A percentile compares a stretch with the other conserved stretches of the same genome.
These are phyloP conservation scores for Xylota segnis DNA, from an alignment of 2,888 invertebrate species.

Conservation along the genomic window DNA sequence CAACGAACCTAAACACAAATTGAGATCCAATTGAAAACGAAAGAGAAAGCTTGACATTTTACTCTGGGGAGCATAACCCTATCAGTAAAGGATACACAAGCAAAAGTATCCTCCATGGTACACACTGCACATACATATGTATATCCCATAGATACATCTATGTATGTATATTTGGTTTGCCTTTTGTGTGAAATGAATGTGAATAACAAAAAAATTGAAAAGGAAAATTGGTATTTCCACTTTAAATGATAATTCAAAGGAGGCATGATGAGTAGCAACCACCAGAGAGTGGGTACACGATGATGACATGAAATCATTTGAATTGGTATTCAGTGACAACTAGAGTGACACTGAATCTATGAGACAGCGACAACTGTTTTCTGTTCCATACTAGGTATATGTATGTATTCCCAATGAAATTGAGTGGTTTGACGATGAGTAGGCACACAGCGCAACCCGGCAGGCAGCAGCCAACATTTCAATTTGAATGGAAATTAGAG, in stretches of 20 bases:
- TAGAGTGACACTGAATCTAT: conserved; percentile 38
- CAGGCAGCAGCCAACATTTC: conserved; percentile 13
- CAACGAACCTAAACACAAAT: background rate
- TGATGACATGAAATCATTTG: conserved; percentile 62
- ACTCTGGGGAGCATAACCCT: conserved; percentile 26
- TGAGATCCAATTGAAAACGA: conserved; percentile 32
- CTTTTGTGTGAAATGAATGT: conserved; percentile 18
- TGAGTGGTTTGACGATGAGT: conserved; percentile 25
- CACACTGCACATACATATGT: too few species aligned
- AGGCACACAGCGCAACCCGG: background rate
- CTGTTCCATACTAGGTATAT: background rate
- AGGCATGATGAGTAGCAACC: conserved; percentile 3
- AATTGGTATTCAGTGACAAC: conserved; percentile 57
- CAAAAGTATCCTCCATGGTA: background rate
- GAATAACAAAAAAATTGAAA: conserved; percentile 15
- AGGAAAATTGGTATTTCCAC: conserved; percentile 73
- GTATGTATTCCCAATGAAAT: conserved; percentile 22
- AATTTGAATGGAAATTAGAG: conserved; percentile 71
- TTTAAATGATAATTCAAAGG: conserved; percentile 71
- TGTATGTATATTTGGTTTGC: background rate
- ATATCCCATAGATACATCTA: too few species aligned
- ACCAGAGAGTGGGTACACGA: conserved; percentile 24
- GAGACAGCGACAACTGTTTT: conserved; percentile 47
- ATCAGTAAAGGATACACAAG: background rate
- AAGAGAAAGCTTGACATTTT: conserved; percentile 28